Base-by-base conservation (phyloP, 2,113 vertebrate species). In the Cryptoleucopteryx plumbea region DNA sequence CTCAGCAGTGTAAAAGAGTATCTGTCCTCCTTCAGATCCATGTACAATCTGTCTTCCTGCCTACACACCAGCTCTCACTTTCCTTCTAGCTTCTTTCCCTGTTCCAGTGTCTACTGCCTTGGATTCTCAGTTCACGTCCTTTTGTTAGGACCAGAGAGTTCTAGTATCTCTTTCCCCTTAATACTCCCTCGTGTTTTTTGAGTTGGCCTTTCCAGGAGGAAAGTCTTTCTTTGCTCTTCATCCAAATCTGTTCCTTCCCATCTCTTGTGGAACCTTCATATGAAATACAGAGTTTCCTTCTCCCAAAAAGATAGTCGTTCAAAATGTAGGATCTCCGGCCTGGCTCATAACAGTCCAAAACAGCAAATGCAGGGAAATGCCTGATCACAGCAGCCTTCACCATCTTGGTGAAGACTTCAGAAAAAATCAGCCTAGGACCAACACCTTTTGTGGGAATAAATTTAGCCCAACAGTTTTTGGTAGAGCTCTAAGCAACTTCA, bases 1-100 rank as follows among this genome's bases (percentile, higher is more conserved):
- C 91, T 92, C 83, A 94, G 91, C 88, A 88, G 15, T 31, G 10
- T 81, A 66, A 80, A 83, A 66, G 53, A 68, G 45, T 95, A 62
- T 92, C 67, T 94, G 67, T 86, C 63, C 74, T 95, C 90, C 67
- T 94, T 92, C 93, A 73, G 71, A 90, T 94, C 56, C 50, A 21
- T 78, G 62, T 53, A 22, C 93, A 93, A 94, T 94, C 94, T 96
- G 87, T 93, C 25, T 86, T n/a, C 75, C 91, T 88, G 68, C 91
- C 87, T 79, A 97, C 91, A 38, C 73, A 85, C 52, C 65, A 95
- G 36, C 61, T 94, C 81, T 79, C 23, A 5, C 47, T 85, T 70
- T 87, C 47, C 56, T 65, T 93, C 62, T 53, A 86, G 66, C 62
- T 93, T 83, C 42, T 88, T 94, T 82, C 50, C 18, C 27, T 45